Evolutionary conservation across 2,113 vertebrate species (phyloP).

Genomic region (Paraplagusia blochii): DNA sequence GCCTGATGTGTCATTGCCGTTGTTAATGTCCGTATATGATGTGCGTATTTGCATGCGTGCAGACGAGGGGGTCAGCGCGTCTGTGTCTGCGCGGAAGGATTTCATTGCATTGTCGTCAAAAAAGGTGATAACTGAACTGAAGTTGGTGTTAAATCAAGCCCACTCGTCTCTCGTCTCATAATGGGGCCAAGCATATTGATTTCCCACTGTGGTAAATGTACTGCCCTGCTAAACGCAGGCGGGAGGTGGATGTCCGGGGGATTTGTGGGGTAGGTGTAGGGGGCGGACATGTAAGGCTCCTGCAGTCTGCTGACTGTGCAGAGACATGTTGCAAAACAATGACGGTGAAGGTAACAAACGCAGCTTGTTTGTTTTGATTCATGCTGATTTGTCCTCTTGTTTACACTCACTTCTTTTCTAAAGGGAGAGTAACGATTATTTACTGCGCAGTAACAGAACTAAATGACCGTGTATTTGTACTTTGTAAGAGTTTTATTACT

Average conservation of each 20-base stretch:
- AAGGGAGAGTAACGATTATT: slow-evolving; percentile 3
- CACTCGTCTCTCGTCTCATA: slow-evolving; percentile 43
- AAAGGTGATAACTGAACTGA: slow-evolving; percentile 32
- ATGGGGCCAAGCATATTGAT: slow-evolving; percentile 45
- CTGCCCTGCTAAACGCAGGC: slow-evolving; percentile 14
- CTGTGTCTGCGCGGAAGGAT: neutral
- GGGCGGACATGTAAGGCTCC: neutral
- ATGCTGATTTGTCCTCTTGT: neutral
- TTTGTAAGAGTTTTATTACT: neutral
- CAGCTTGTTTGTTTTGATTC: slow-evolving; percentile 1
- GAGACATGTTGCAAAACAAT: neutral
- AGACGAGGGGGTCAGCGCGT: neutral
- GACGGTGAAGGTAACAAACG: neutral
- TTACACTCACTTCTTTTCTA: neutral
- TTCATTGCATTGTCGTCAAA: slow-evolving; percentile 6
- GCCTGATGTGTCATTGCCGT: neutral
- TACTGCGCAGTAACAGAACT: neutral
- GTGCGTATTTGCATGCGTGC: neutral
- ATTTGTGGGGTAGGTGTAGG: neutral
- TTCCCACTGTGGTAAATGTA: slow-evolving; percentile 34
- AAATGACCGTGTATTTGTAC: no score
- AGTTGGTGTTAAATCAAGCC: slow-evolving; percentile 43
- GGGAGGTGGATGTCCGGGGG: slow-evolving; percentile 3
- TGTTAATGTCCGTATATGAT: neutral
- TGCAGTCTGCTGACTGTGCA: neutral